Base-by-base conservation (phyloP, 2,113 vertebrate genomes). In the Phaethornis superciliosus region DNA sequence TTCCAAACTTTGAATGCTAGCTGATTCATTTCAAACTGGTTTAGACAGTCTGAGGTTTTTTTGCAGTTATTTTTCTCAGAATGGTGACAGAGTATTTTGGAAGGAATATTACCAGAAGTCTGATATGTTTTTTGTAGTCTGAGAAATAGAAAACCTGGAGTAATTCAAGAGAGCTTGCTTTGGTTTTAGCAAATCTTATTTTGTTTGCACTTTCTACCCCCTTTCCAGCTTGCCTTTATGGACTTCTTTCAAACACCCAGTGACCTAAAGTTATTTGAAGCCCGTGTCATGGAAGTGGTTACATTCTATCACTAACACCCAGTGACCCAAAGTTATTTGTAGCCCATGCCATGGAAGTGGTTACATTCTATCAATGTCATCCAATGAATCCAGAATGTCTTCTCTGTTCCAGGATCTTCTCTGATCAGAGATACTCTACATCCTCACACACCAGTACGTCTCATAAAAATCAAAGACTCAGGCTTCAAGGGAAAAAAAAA, bases 1-100 rank as follows among this genome's bases (percentile, higher is more conserved):
- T 81, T 95, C 59, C 79, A 96, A 90, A 95, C 83, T 63, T 16
- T 85, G 72, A 86, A 75, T 67, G 35, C 16, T 65, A 82, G 24
- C 35, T 92, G 72, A 92, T 75, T 85, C 3, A 75, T 85, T 93
- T 86, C 47, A 83, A 93, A 78, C 51, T 77, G 8, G 1, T 92
- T 92, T 81, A 90, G 40, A 91, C 63, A 91, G 62, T 59, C 77
- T 56, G 90, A 94, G 76, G 46, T 85, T 87, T 35, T 35, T 76
- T 74, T 62, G 27, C 35, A 93, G 40, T 56, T 89, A 46, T 90
- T 95, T 95, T 71, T 62, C 54, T 93, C 52, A 78, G 28, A 94
- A 93, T 81, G 65, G 78, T 3, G 3, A 88, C 1, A 1, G 46
- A 95, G 20, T 60, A 82, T 75, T 88, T 93, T 84, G 75, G 46